Conservation (phyloP, 2,888 invertebrate species). For the Lasioglossum leucozonium region DNA sequence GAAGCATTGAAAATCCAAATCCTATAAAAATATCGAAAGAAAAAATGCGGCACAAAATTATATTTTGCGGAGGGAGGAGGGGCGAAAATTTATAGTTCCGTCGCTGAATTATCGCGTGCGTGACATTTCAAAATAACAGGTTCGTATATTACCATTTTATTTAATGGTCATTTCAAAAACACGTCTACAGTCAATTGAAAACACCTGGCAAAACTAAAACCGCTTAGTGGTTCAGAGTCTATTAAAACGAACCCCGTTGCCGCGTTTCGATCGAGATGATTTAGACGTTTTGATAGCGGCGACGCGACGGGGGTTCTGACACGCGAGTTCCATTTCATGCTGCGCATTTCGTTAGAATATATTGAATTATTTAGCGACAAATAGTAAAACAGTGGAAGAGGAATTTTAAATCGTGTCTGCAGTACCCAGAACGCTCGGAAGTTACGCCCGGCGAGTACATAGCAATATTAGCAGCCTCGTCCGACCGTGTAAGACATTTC, state of each 20-base stretch:
- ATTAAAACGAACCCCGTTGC: too few relatives aligned
- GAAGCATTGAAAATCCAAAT: too few relatives aligned
- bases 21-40: too few relatives aligned
- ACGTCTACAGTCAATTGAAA: too few relatives aligned
- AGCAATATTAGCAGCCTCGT: background rate
- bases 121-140: background rate
- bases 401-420: background rate
- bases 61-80: too few relatives aligned
- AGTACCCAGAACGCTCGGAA: background rate
- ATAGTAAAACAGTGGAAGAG: background rate
- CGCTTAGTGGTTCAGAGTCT: too few relatives aligned
- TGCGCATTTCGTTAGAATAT: background rate
- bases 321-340: background rate
- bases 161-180: background rate
- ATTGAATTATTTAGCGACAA: background rate
- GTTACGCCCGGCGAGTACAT: background rate
- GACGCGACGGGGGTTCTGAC: background rate
- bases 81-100: too few relatives aligned
- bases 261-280: slow-evolving; percentile 26
- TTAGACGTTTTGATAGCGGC: slow-evolving; percentile 28
- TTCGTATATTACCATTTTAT: background rate
- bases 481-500: slow-evolving; percentile 11
- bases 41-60: too few relatives aligned
- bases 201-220: too few relatives aligned
- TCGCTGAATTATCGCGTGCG: background rate